These are phyloP conservation scores for Phenganax marumi DNA, from an alignment of 92 coral and sea anemone genomes.

Conservation along the genomic window DNA sequence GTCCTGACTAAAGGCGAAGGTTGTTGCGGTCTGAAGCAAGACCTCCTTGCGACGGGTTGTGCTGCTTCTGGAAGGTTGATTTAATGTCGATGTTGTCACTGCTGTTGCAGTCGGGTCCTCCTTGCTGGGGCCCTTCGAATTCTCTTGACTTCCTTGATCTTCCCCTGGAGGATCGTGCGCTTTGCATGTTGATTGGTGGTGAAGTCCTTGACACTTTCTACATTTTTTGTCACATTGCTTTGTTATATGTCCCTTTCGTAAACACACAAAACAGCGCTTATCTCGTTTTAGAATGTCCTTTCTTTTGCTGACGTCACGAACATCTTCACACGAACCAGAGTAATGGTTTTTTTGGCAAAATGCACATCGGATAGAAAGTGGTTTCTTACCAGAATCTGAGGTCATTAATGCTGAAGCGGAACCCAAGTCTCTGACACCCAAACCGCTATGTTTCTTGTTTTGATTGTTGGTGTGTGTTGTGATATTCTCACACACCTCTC, in stretches of 20 bases:
- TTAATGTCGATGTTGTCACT: neutral
- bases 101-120: neutral
- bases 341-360: constrained; percentile 40
- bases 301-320: constrained; percentile 30
- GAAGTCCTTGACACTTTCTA: constrained; percentile 35
- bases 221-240: constrained; percentile 40
- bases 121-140: neutral
- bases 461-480: neutral
- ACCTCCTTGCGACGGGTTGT: neutral
- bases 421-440: neutral
- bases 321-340: constrained; percentile 49
- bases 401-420: constrained; percentile 15
- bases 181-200: constrained; percentile 54
- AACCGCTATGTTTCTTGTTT: neutral
- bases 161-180: constrained; percentile 22
- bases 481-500: constrained; percentile 27
- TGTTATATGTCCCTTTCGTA: constrained; percentile 27
- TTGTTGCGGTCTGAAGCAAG: constrained; percentile 39
- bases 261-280: constrained; percentile 36
- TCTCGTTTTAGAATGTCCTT: constrained; percentile 29
- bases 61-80: constrained; percentile 9
- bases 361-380: constrained; percentile 15
- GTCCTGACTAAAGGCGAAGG: constrained; percentile 11
- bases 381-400: neutral
- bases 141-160: neutral